phyloP scores from a whole-genome alignment of 2,797 vertebrate genomes.

The Sciaenops ocellatus region DNA sequence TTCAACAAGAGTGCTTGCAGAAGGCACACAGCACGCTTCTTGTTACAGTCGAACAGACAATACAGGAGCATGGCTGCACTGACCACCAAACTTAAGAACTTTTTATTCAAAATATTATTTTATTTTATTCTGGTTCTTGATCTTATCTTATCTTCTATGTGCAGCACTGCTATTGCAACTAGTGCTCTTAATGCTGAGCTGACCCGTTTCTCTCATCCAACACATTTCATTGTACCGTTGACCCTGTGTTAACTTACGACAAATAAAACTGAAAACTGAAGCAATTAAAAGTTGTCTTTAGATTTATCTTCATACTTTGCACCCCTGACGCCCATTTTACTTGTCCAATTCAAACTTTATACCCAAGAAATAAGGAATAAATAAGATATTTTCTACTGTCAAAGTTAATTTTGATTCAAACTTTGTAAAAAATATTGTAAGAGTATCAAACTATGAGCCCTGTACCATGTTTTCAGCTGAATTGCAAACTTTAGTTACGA shows the following conservation, averaged over 20 bases:
- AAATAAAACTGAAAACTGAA: too few species aligned
- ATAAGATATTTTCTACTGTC: background rate
- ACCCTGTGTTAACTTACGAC: too few species aligned
- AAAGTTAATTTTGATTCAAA: background rate
- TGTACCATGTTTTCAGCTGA: background rate
- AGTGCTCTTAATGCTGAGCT: background rate
- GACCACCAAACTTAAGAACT: background rate
- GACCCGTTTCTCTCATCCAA: background rate
- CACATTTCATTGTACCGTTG: background rate
- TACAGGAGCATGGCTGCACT: background rate
- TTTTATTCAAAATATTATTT: background rate
- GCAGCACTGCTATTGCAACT: too few species aligned
- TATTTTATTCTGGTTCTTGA: too few species aligned
- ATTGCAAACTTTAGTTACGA: background rate
- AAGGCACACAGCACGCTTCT: background rate
- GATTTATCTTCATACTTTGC: background rate
- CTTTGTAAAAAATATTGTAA: background rate
- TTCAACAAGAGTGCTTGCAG: too few species aligned
- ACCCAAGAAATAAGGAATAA: background rate
- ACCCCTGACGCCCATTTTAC: background rate
- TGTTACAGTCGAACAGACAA: background rate
- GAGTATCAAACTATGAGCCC: background rate
- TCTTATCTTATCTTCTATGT: too few species aligned
- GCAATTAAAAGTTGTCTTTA: background rate
- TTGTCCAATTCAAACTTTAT: background rate